A percentile compares a stretch with the other conserved stretches of the same genome.
Conservation (phyloP, 1,140 invertebrate genomes). For the Zophobas morio region DNA sequence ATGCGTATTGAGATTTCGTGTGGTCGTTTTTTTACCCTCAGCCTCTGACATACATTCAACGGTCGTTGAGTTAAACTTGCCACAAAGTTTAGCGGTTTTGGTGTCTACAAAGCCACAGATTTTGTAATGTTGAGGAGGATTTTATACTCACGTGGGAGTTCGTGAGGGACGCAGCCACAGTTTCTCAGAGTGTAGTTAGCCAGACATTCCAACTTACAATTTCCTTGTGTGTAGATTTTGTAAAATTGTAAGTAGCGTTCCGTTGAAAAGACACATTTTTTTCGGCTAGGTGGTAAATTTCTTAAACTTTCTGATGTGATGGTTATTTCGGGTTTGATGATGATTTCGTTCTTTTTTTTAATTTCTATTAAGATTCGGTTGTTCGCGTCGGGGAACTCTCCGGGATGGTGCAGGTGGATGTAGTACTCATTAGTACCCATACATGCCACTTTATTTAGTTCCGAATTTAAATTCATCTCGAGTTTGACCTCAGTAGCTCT, state of each 20-base stretch:
- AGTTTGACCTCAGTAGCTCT: background rate
- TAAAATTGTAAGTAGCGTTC: slow-evolving; percentile 73
- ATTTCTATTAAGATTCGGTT: too few relatives aligned
- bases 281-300: slow-evolving; percentile 70
- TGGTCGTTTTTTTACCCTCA: too few relatives aligned
- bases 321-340: slow-evolving; percentile 20
- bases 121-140: too few relatives aligned
- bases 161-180: slow-evolving; percentile 76
- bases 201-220: slow-evolving; percentile 82
- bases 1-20: too few relatives aligned
- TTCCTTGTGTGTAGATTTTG: slow-evolving; percentile 80
- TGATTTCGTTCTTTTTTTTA: background rate
- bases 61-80: too few relatives aligned
- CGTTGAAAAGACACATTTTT: slow-evolving; percentile 71
- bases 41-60: too few relatives aligned
- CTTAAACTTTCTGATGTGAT: slow-evolving; percentile 69
- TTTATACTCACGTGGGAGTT: slow-evolving; percentile 71
- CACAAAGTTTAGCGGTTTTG: too few relatives aligned
- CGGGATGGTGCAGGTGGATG: too few relatives aligned
- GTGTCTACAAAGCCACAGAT: too few relatives aligned
- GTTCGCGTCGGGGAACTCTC: too few relatives aligned
- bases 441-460: background rate
- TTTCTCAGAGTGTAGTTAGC: slow-evolving; percentile 78
- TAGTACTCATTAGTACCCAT: too few relatives aligned
- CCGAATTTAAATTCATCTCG: background rate